Evolutionary conservation across 2,797 vertebrate species (phyloP), one percentile per base, ranked within the genome.

Genomic region (Lacerta viridis): DNA sequence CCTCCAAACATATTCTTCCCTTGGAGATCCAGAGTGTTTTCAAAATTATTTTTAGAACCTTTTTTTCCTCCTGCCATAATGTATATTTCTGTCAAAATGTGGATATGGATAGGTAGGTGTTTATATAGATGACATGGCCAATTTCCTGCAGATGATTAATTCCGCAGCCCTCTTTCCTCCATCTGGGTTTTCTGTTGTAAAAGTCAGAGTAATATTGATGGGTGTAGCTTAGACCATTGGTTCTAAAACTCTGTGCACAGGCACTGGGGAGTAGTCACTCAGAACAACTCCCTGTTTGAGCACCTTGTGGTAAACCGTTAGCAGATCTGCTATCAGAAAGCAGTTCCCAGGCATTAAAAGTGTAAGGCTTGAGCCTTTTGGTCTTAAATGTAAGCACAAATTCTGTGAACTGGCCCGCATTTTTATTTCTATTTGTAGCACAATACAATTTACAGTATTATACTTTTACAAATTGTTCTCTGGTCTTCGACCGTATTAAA

Each of bases 91-190:
- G 11, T 3, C 0, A 84, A 83, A 83, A 13, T 50, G 11, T 43
- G 69, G 33, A 23, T 71, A 1, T 0, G 25, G 15, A 36, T 80
- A 61, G 25, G 15, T 18, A 17, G 18, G 1, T 20, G 1, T 78
- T 71, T 46, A 36, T 87, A 43, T 39, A 33, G 82, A 74, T 84
- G 36, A 2, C 18, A 69, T 39, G 8, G 11, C 1, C 68, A 5
- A 36, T 82, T 84, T 13, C 83, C 82, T 82, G 75, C 75, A 90
- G 41, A 43, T 79, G 36, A 87, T 83, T 83, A 88, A 33, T 36
- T 84, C 61, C 8, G 8, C 10, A 20, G 41, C 7, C 75, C 20
- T 88, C 64, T 72, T 81, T 29, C 86, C 84, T 83, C 79, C n/a
- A 66, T 69, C 29, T 23, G 41, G 25, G 23, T 88, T 80, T 79